A percentile compares a stretch with the other conserved stretches of the same genome.
These are phyloP conservation scores for Stichodactyla mertensii DNA, from an alignment of 64 coral and sea anemone genomes.

Conservation along the genomic window DNA sequence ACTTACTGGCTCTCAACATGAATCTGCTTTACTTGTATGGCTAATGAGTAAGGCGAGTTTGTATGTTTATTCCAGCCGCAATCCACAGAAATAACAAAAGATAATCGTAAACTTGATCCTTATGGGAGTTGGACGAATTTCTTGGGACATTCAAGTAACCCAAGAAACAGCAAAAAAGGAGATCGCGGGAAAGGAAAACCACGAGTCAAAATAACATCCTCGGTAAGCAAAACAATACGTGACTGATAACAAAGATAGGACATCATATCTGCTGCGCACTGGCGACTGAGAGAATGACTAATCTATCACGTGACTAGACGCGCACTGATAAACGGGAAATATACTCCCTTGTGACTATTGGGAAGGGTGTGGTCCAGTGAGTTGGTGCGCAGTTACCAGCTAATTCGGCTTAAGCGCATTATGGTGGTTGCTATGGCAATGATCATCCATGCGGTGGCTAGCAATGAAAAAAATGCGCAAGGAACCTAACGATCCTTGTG, in stretches of 20 bases:
- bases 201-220: not conserved
- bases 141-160: not conserved
- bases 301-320: not conserved
- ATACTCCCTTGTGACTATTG: too few species aligned
- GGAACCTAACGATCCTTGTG: too few species aligned
- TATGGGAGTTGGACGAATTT: conserved; percentile 25
- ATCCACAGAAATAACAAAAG: not conserved
- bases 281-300: not conserved
- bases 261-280: not conserved
- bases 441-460: too few species aligned
- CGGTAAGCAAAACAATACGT: not conserved
- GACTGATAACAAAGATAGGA: not conserved
- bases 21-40: not conserved
- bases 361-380: too few species aligned
- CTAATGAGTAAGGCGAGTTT: not conserved
- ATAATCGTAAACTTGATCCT: conserved; percentile 9
- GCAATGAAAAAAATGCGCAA: too few species aligned
- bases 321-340: not conserved
- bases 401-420: too few species aligned
- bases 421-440: too few species aligned
- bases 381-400: not conserved
- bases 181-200: not conserved
- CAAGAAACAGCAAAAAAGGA: conserved; percentile 14
- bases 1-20: too few species aligned
- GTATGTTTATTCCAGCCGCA: not conserved